These are phyloP conservation scores for Ptilonorhynchus violaceus DNA, from an alignment of 2,113 vertebrate genomes.

Conservation along the genomic window DNA sequence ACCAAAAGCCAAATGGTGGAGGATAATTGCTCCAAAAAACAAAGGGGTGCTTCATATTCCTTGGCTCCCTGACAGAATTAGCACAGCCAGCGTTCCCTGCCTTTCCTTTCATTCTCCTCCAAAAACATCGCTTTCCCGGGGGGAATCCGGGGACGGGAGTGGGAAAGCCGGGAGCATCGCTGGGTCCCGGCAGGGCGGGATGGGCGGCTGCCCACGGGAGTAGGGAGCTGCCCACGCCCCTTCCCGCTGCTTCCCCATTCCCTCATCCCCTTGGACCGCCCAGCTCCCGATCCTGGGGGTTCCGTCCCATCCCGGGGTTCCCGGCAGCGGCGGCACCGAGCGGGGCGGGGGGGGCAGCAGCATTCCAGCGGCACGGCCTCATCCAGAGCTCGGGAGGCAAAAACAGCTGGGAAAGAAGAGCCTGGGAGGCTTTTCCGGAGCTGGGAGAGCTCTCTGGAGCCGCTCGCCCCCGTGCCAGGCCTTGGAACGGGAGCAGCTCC, in stretches of 20 bases:
- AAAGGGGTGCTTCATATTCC: constrained; percentile 47
- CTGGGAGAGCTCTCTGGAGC: not conserved
- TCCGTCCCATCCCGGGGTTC: not conserved
- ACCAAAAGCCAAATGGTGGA: not conserved
- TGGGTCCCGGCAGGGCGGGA: accelerated
- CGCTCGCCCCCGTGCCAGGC: not conserved
- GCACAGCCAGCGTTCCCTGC: not conserved
- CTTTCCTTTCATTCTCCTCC: constrained; percentile 57
- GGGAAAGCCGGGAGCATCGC: not conserved
- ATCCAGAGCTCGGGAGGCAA: not conserved
- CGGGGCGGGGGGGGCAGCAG: accelerated
- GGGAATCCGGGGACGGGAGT: not conserved
- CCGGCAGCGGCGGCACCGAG: not conserved
- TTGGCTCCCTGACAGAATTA: constrained; percentile 54
- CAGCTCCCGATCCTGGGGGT: not conserved
- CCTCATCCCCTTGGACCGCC: not conserved
- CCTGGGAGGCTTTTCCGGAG: constrained; percentile 17
- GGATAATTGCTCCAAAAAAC: constrained; percentile 44
- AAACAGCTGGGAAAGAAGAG: constrained; percentile 3
- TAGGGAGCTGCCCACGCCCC: not conserved
- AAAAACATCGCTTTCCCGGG: constrained; percentile 42
- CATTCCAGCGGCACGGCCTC: not conserved
- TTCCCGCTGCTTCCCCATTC: not conserved
- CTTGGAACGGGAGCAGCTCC: not conserved
- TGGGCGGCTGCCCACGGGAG: not conserved